Conservation (phyloP, 2,797 vertebrate genomes). For the Tenualosa ilisha region DNA sequence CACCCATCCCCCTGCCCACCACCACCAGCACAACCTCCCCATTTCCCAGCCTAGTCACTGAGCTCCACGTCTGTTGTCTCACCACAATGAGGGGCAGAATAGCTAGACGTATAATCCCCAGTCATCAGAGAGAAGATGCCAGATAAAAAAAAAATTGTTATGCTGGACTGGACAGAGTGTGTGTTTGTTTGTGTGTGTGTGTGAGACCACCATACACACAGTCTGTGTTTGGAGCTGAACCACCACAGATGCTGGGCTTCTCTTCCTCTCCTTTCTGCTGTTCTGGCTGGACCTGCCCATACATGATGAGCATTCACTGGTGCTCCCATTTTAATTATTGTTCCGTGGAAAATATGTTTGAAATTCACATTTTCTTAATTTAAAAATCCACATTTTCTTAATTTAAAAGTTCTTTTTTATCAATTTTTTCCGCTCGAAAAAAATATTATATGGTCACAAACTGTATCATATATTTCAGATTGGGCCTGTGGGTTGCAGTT, state of each 20-base stretch:
- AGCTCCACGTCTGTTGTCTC: conserved; percentile 77
- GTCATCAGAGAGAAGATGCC: conserved; percentile 71
- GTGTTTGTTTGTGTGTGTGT: too few species aligned
- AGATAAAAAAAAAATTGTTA: conserved; percentile 80
- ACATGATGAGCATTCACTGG: background rate
- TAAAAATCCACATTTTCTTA: background rate
- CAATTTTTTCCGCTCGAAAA: background rate
- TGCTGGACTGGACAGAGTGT: conserved; percentile 55
- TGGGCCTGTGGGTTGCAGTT: background rate
- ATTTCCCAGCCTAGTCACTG: conserved; percentile 67
- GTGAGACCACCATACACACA: background rate
- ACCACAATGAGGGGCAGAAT: conserved; percentile 81
- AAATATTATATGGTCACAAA: too few species aligned
- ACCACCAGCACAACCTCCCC: background rate
- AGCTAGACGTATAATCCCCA: conserved; percentile 80
- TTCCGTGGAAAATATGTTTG: background rate
- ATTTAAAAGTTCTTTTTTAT: too few species aligned
- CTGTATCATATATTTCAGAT: background rate
- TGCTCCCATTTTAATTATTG: background rate
- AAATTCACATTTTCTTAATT: background rate
- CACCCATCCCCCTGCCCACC: conserved; percentile 56
- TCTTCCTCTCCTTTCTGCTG: background rate
- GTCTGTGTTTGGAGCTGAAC: background rate
- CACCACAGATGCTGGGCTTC: background rate
- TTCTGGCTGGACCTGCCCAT: background rate